Percentiles rank a stretch among this genome's conserved stretches.
These are phyloP conservation scores for Ctenopoma multispine DNA, from an alignment of 2,797 vertebrate species.

Conservation along the genomic window DNA sequence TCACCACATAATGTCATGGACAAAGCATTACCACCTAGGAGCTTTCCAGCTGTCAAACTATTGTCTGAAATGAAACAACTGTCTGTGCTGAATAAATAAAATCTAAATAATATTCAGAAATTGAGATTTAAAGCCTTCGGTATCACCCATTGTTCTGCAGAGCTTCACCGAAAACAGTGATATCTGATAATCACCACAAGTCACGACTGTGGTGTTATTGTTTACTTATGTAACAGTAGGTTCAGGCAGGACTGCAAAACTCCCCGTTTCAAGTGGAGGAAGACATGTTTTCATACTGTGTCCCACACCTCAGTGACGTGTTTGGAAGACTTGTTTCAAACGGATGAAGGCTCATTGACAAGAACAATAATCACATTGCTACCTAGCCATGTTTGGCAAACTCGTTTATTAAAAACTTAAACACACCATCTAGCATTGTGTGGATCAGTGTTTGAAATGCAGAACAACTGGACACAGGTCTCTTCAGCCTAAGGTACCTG, in stretches of 20 bases:
- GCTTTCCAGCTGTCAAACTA: background rate
- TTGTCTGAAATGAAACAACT: constrained; percentile 2
- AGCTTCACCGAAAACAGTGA: constrained; percentile 23
- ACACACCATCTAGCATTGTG: background rate
- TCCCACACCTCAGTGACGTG: constrained; percentile 1
- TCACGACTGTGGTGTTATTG: constrained; percentile 3
- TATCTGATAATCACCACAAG: constrained; percentile 23
- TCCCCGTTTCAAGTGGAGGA: background rate
- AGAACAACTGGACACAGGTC: background rate
- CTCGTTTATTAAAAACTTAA: background rate
- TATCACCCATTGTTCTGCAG: background rate
- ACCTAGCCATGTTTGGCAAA: background rate
- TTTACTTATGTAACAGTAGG: constrained; percentile 8
- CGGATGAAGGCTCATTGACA: background rate
- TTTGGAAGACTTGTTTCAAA: constrained; percentile 1
- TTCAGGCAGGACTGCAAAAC: too few relatives aligned
- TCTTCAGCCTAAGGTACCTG: background rate
- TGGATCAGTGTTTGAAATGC: background rate
- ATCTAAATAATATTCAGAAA: background rate
- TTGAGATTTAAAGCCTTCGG: background rate
- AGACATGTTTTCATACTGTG: background rate
- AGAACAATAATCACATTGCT: too few relatives aligned
- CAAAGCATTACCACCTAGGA: too few relatives aligned
- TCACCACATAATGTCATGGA: background rate
- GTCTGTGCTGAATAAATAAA: constrained; percentile 8